Base-by-base conservation (phyloP, 2,113 vertebrate species). In the Cettia cetti region DNA sequence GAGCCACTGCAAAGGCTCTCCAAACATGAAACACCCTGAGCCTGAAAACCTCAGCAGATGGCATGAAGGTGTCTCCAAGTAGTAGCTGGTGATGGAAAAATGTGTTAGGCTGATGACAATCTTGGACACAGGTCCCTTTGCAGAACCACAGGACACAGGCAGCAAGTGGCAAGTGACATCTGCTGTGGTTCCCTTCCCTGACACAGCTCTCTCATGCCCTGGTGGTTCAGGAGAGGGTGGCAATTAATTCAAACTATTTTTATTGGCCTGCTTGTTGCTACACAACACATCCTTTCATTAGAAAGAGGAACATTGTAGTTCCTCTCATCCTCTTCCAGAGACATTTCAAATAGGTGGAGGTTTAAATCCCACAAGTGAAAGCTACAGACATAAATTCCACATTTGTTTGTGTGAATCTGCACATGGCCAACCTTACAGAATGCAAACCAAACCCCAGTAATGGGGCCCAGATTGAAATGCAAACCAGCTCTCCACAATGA, bases 401-500 rank as follows among this genome's bases (percentile, higher is more conserved):
- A 94, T 95, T 94, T 94, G 94, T 96, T 97, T 96, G 96, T 90
- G 95, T 93, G 95, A 92, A 87, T 96, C 89, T 4, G 28, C 87
- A 92, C 92, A 96, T 64, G 92, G 94, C 82, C 89, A 95, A 61
- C 90, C 89, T 69, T 79, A 35, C 84, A 86, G 89, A 96, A 94
- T 81, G 89, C 81, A 95, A 97, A 94, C 89, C 89, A 92, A 91
- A 74, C 60, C 90, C 93, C 71, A 96, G 96, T 93, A 95, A 96
- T 69, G 87, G 95, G 65, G 96, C 96, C 89, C 89, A 92, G 95
- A 86, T 75, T 72, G 85, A 96, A 96, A 96, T 93, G 91, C 90
- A 89, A 97, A 97, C 91, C 96, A 95, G 91, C 91, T 71, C 79
- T 95, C 76, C 85, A 79, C 95, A 96, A 95, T 91, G 84, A 97